Percentiles rank a stretch among this genome's conserved stretches.
Evolutionary conservation across 2,888 invertebrate genomes (phyloP).

Genomic region (Tetheella fluctuosa): DNA sequence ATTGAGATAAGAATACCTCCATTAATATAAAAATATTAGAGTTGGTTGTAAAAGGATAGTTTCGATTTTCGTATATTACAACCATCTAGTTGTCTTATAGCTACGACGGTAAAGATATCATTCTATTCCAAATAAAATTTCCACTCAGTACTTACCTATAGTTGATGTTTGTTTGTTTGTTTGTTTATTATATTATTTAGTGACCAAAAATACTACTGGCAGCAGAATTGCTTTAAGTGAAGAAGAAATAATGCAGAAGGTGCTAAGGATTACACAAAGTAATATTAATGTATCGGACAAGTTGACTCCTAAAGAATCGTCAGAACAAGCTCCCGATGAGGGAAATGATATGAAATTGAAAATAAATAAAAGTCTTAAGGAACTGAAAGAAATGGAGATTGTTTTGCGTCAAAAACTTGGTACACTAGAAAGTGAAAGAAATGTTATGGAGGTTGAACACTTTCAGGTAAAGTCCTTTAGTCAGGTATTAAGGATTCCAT

Average conservation of each 20-base stretch:
- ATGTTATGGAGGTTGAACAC: slow-evolving; percentile 73
- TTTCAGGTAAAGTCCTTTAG: slow-evolving; percentile 56
- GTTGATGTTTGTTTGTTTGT: too few relatives aligned
- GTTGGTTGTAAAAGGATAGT: background rate
- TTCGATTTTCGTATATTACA: too few relatives aligned
- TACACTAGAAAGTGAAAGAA: slow-evolving; percentile 69
- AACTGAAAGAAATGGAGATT: slow-evolving; percentile 72
- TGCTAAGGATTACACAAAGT: slow-evolving; percentile 44
- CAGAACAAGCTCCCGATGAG: slow-evolving; percentile 20
- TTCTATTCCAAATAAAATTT: too few relatives aligned
- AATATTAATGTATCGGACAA: slow-evolving; percentile 33
- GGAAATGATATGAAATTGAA: slow-evolving; percentile 37
- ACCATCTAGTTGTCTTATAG: too few relatives aligned
- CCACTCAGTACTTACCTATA: too few relatives aligned
- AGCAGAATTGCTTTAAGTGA: slow-evolving; percentile 32
- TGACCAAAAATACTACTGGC: slow-evolving; percentile 15
- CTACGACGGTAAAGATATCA: too few relatives aligned
- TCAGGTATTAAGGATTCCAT: too few relatives aligned
- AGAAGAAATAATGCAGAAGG: slow-evolving; percentile 48
- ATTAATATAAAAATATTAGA: too few relatives aligned
- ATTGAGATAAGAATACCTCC: too few relatives aligned
- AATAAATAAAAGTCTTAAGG: slow-evolving; percentile 61
- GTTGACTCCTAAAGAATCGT: slow-evolving; percentile 13
- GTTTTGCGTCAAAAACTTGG: slow-evolving; percentile 69
- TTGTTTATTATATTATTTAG: slow-evolving; percentile 22